phyloP scores from a whole-genome alignment of 2,113 vertebrate species.

The Struthidea cinerea region DNA sequence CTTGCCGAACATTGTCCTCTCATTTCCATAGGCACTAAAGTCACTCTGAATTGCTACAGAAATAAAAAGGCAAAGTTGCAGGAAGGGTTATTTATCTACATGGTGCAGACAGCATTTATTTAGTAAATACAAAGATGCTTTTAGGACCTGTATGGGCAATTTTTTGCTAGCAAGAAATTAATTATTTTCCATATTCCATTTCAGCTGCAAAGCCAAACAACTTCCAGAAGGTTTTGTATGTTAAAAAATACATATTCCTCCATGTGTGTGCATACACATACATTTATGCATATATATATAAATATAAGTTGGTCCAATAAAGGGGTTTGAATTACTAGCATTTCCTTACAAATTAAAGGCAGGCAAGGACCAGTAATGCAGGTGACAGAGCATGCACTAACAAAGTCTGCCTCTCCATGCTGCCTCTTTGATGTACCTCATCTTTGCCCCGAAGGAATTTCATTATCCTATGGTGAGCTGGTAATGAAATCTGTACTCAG shows the following conservation, averaged over 20 bases:
- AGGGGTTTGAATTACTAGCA: constrained; percentile 37
- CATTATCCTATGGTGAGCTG: constrained; percentile 59
- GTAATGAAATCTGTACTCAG: constrained; percentile 70
- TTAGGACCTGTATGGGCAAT: background rate
- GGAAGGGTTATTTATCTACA: background rate
- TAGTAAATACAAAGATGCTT: background rate
- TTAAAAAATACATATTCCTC: background rate
- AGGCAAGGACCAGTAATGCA: constrained; percentile 55
- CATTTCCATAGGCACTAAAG: constrained; percentile 21
- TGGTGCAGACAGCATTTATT: background rate
- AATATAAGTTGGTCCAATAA: constrained; percentile 22
- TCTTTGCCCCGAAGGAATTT: constrained; percentile 69
- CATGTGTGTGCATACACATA: background rate
- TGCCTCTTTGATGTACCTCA: constrained; percentile 68
- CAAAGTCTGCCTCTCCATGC: constrained; percentile 45
- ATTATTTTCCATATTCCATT: background rate
- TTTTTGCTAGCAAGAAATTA: background rate
- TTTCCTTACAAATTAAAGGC: constrained; percentile 70
- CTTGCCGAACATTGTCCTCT: background rate
- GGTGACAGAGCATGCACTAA: constrained; percentile 59
- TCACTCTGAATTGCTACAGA: background rate
- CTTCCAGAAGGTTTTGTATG: background rate
- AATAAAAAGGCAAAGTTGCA: background rate
- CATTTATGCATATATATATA: background rate
- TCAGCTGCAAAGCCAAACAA: background rate